Conservation (phyloP, 2,797 vertebrate species). For the Hafferia zeledoni region DNA sequence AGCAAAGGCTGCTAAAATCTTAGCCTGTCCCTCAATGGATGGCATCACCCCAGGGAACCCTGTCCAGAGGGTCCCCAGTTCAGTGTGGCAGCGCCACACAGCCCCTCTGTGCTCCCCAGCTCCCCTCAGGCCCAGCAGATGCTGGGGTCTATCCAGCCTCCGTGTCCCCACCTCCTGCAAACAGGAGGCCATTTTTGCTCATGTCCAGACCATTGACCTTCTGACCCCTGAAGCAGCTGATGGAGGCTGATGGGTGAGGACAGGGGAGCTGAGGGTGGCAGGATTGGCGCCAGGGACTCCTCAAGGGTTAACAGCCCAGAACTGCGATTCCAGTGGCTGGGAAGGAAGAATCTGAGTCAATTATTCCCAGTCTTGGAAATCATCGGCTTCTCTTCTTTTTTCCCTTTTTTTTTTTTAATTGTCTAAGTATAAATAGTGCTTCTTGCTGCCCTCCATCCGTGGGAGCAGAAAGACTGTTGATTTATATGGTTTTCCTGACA, state of each 20-base stretch:
- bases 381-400: conserved; percentile 25
- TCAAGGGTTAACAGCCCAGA: conserved; percentile 57
- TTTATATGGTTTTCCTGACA: conserved; percentile 75
- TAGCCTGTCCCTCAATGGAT: not conserved
- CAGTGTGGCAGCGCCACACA: not conserved
- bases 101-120: not conserved
- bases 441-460: conserved; percentile 61
- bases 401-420: conserved; percentile 14
- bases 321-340: not conserved
- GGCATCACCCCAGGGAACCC: not conserved
- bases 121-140: not conserved
- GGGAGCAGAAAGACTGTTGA: conserved; percentile 71
- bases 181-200: not conserved
- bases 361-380: conserved; percentile 62
- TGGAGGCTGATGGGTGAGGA: not conserved
- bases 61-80: not conserved
- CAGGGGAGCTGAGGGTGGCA: not conserved
- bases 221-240: not conserved
- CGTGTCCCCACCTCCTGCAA: fast-evolving
- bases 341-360: conserved; percentile 55
- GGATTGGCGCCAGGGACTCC: not conserved
- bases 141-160: fast-evolving
- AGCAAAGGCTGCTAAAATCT: not conserved
- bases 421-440: conserved; percentile 69
- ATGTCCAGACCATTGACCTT: fast-evolving